A percentile compares a stretch with the other conserved stretches of the same genome.
phyloP scores from a whole-genome alignment of 2,113 vertebrate genomes.

The Clarias gariepinus region DNA sequence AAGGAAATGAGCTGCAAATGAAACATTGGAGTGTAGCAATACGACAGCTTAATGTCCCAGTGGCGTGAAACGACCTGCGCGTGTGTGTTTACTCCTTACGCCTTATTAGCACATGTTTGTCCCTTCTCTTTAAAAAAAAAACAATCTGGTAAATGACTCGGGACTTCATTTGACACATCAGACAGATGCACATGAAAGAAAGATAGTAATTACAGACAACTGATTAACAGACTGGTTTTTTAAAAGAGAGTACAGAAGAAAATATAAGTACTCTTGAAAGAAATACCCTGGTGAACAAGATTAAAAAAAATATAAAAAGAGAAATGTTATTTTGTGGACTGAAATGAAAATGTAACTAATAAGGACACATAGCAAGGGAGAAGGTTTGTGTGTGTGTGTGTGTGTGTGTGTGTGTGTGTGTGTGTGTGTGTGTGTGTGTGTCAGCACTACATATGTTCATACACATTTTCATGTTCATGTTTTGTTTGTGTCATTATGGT shows the following conservation, averaged over 20 bases:
- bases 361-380: conserved; percentile 56
- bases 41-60: conserved; percentile 32
- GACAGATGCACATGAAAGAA: conserved; percentile 75
- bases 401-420: conserved; percentile 17
- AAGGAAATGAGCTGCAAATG: conserved; percentile 24
- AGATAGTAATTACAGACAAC: conserved; percentile 70
- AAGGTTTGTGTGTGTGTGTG: conserved; percentile 12
- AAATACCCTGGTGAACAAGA: conserved; percentile 57
- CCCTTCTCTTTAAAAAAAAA: conserved; percentile 67
- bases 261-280: conserved; percentile 50
- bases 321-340: conserved; percentile 24
- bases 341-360: conserved; percentile 56
- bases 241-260: conserved; percentile 62
- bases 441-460: background rate
- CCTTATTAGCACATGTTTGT: conserved; percentile 77
- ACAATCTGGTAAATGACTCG: conserved; percentile 72
- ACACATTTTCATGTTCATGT: conserved; percentile 36
- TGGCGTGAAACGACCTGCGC: conserved; percentile 23
- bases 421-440: background rate
- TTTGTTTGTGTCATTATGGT: conserved; percentile 16
- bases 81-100: conserved; percentile 69
- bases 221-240: conserved; percentile 71
- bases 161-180: conserved; percentile 73
- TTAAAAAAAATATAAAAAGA: conserved; percentile 40
- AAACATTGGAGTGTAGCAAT: conserved; percentile 1